Evolutionary conservation across 2,888 invertebrate genomes (phyloP).

Genomic region (Ommatoiulus sabulosus): DNA sequence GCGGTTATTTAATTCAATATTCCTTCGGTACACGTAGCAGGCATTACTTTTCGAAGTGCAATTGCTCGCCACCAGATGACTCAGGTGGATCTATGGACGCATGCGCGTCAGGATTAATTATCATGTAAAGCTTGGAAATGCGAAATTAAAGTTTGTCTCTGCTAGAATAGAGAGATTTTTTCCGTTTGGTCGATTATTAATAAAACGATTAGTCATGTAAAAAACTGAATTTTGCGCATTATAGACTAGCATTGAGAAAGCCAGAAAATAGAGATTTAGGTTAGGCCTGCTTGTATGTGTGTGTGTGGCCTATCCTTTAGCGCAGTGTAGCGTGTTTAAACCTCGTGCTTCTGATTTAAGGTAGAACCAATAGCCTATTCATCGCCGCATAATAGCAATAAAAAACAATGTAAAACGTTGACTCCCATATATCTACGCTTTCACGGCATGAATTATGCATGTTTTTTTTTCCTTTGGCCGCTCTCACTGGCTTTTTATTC

Average conservation of each 20-base stretch:
- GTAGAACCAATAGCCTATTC: conserved; percentile 33
- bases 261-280: background rate
- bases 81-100: background rate
- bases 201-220: conserved; percentile 24
- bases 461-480: background rate
- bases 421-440: conserved; percentile 13
- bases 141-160: background rate
- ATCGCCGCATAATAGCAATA: background rate
- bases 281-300: background rate
- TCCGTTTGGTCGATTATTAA: conserved; percentile 33
- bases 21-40: background rate
- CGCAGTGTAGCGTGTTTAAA: conserved; percentile 9
- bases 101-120: conserved; percentile 23
- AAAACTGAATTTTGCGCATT: background rate
- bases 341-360: background rate
- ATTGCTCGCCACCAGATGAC: background rate
- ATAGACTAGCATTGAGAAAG: conserved; percentile 8
- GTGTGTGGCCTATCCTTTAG: background rate
- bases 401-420: conserved; percentile 17
- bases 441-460: background rate
- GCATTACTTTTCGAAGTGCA: conserved; percentile 8
- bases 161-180: background rate
- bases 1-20: background rate
- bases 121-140: background rate
- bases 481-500: background rate